Evolutionary conservation across 2,113 vertebrate species (phyloP), one percentile per base, ranked within the genome.

Genomic region (Halcyon senegalensis): DNA sequence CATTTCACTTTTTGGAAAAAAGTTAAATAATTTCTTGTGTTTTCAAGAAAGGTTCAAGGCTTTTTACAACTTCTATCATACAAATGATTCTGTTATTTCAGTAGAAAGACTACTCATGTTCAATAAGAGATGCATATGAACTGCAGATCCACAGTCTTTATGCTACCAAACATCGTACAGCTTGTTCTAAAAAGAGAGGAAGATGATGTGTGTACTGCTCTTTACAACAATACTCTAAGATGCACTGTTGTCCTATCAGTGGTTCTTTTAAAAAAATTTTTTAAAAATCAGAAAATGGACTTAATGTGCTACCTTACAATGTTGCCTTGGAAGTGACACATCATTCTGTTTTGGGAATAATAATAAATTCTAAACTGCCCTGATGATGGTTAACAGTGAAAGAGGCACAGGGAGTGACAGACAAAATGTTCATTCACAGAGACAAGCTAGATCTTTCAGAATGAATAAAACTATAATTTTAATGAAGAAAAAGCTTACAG

Each of bases 401-500:
- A 58, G 51, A 93, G 33, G 25, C 80, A 10, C 33, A 76, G 31
- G 3, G 60, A 67, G 5, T 80, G 25, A 28, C 50, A 78, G 63
- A 44, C 27, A 67, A 80, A 74, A 70, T 56, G 16, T 77, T 3
- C 20, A 10, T 76, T 85, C 55, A 31, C 44, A 79, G 64, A 53
- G 33, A 64, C 41, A 84, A 68, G 39, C 24, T 85, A 6, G 23
- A 15, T 89, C 74, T 89, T 84, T 87, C 81, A 83, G 18, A 79
- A 89, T 83, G 12, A 93, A 59, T 95, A 64, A 76, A 84, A n/a
- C 9, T 76, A 7, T 72, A 84, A 53, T 96, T 86, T 91, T 88
- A 89, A 84, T 76, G 67, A 93, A 96, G 55, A 95, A 74, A 93
- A 85, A 84, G n/a, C 46, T 95, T 88, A 56, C 81, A 87, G 31